Conservation (phyloP, 64 coral and sea anemone genomes). For the Montipora foliosa region DNA sequence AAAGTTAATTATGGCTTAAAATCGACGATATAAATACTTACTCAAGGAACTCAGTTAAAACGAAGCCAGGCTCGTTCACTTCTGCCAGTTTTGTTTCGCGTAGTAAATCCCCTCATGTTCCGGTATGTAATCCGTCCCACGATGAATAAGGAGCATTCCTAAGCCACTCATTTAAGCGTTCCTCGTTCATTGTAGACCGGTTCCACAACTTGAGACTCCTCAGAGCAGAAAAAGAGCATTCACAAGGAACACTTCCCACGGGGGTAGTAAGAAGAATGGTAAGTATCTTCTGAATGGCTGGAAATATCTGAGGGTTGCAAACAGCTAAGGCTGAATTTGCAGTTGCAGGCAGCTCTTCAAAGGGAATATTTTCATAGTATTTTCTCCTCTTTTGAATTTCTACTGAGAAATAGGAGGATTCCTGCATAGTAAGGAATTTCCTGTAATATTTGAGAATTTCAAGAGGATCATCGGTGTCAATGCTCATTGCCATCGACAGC, state of each 20-base stretch:
- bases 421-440: constrained; percentile 6
- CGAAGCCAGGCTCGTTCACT: no score
- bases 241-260: constrained; percentile 52
- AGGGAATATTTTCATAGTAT: constrained; percentile 35
- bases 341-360: constrained; percentile 33
- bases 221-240: constrained; percentile 47
- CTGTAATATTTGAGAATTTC: background rate
- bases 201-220: constrained; percentile 32
- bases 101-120: no score
- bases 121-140: no score
- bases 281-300: constrained; percentile 54
- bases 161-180: no score
- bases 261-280: constrained; percentile 25
- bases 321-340: constrained; percentile 26
- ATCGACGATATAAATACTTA: no score
- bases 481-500: background rate
- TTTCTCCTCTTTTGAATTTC: constrained; percentile 46
- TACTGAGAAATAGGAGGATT: background rate
- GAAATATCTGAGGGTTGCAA: constrained; percentile 35
- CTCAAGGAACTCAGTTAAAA: no score
- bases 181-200: background rate
- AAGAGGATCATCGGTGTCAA: background rate
- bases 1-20: no score
- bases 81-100: no score
- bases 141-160: no score